Conservation (phyloP, 64 coral and sea anemone genomes). For the Montipora foliosa region DNA sequence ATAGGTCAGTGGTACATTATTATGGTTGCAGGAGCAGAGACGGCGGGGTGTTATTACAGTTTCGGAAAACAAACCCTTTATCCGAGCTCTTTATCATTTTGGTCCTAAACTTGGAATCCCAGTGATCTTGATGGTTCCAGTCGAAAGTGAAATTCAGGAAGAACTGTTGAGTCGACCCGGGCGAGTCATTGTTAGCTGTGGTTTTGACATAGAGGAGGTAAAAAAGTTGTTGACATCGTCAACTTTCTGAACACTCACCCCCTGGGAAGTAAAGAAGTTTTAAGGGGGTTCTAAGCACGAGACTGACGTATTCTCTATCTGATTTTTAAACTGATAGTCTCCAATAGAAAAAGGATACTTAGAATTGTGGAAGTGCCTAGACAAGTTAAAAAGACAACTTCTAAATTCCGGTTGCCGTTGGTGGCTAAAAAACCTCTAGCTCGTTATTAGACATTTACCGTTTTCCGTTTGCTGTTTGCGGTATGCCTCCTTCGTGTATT, state of each 20-base stretch:
- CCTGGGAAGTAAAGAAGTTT: background rate
- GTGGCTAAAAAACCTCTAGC: too few relatives aligned
- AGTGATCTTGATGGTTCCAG: background rate
- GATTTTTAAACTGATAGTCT: background rate
- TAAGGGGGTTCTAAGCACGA: background rate
- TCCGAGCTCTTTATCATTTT: slow-evolving; percentile 28
- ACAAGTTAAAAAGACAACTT: too few relatives aligned
- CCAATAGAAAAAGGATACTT: too few relatives aligned
- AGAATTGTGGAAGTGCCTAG: too few relatives aligned
- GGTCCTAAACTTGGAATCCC: slow-evolving; percentile 25
- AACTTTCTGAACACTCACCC: background rate
- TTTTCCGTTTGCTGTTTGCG: too few relatives aligned
- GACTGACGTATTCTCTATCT: too few relatives aligned
- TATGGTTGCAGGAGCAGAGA: background rate
- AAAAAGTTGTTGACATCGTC: background rate
- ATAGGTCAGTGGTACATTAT: too few relatives aligned
- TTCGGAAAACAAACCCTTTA: slow-evolving; percentile 16
- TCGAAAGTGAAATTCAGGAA: background rate
- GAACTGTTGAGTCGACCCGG: slow-evolving; percentile 16
- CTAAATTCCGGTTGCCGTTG: too few relatives aligned
- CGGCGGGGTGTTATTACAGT: slow-evolving; percentile 18
- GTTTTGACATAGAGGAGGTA: slow-evolving; percentile 4
- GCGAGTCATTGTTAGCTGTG: slow-evolving; percentile 12
- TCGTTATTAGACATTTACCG: too few relatives aligned
- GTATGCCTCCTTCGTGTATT: too few relatives aligned